Evolutionary conservation across 2,797 vertebrate genomes (phyloP).

Genomic region (Helostoma temminkii): DNA sequence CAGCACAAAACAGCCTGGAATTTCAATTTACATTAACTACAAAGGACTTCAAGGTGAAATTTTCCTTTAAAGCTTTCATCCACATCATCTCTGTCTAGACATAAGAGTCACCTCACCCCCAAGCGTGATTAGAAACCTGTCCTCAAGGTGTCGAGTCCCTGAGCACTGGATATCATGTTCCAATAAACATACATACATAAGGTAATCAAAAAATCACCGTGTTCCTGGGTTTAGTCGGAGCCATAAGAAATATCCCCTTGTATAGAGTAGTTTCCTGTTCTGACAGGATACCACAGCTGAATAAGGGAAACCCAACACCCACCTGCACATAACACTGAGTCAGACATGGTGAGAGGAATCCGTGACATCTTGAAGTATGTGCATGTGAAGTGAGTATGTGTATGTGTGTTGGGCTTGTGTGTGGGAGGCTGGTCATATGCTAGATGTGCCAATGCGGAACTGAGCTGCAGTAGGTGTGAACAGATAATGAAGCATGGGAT

Average conservation of each 20-base stretch:
- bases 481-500: conserved; percentile 28
- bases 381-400: conserved; percentile 29
- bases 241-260: conserved; percentile 57
- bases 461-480: conserved; percentile 50
- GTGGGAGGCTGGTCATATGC: conserved; percentile 71
- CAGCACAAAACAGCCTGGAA: conserved; percentile 7
- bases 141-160: conserved; percentile 45
- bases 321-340: conserved; percentile 70
- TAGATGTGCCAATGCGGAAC: conserved; percentile 52
- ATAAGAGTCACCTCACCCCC: conserved; percentile 58
- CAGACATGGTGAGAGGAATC: conserved; percentile 61
- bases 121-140: conserved; percentile 56
- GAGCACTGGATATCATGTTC: conserved; percentile 52
- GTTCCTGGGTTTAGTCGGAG: conserved; percentile 34
- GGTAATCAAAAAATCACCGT: conserved; percentile 66
- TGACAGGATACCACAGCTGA: conserved; percentile 63
- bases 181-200: conserved; percentile 42
- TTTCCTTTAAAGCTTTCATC: conserved; percentile 29
- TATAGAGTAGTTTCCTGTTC: conserved; percentile 68
- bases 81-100: conserved; percentile 47
- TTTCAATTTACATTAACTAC: background rate
- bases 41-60: conserved; percentile 27
- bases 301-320: conserved; percentile 76
- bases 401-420: conserved; percentile 40
- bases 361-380: conserved; percentile 57